Conservation (phyloP, 2,797 vertebrate species). For the Psittacula derbiana region DNA sequence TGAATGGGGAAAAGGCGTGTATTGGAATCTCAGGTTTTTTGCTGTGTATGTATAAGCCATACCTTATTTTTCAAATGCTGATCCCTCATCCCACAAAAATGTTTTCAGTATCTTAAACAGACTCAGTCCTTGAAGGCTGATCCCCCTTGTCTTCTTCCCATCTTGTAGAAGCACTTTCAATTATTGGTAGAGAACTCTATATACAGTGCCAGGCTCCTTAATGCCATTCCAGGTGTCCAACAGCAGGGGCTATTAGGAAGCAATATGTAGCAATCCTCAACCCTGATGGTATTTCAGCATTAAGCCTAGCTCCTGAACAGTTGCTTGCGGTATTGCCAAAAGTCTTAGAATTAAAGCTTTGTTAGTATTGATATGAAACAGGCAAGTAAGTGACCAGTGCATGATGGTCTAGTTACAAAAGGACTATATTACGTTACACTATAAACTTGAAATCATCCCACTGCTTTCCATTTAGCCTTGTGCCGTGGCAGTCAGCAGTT, state of each 20-base stretch:
- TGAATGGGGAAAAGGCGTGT: not conserved
- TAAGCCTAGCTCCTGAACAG: not conserved
- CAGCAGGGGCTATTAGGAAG: conserved; percentile 5
- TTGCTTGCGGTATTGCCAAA: not conserved
- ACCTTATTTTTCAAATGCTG: not conserved
- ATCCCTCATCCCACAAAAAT: not conserved
- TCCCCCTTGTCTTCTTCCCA: not conserved
- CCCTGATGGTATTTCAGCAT: not conserved
- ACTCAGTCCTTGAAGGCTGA: not conserved
- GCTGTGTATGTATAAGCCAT: not conserved
- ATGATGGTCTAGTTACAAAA: not conserved
- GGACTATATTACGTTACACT: not conserved
- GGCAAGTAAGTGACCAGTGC: not conserved
- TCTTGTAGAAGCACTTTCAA: not conserved
- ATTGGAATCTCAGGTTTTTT: not conserved
- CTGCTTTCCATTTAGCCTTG: not conserved
- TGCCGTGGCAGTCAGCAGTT: not conserved
- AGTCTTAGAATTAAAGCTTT: not conserved
- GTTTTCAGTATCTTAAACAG: not conserved
- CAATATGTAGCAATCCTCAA: not conserved
- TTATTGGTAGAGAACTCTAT: not conserved
- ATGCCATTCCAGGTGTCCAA: conserved; percentile 19
- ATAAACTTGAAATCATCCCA: not conserved
- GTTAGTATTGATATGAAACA: not conserved
- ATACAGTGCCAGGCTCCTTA: not conserved